Percentiles rank a stretch among this genome's conserved stretches.
Conservation (phyloP, 2,888 invertebrate genomes). For the Heterodera filipjevi region DNA sequence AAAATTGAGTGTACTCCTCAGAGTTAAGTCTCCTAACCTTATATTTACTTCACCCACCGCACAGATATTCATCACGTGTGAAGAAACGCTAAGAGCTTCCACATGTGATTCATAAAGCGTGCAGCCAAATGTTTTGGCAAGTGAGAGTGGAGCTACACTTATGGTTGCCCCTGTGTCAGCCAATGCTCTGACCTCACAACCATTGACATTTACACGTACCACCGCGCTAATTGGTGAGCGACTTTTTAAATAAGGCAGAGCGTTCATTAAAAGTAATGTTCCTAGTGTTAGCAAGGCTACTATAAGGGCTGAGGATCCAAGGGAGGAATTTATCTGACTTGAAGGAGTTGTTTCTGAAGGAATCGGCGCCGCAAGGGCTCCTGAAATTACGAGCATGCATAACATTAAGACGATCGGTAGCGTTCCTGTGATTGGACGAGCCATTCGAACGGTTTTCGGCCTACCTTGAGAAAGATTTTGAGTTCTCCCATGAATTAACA, state of each 20-base stretch:
- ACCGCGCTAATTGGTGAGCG: background rate
- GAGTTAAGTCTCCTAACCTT: background rate
- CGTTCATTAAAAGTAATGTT: background rate
- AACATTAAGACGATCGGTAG: background rate
- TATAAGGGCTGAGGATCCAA: background rate
- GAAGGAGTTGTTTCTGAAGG: background rate
- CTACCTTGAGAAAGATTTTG: background rate
- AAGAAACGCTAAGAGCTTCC: background rate
- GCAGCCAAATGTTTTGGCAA: background rate
- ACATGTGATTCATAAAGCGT: background rate
- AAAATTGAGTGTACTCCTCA: background rate
- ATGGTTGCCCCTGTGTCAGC: slow-evolving; percentile 19
- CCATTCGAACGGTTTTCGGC: background rate
- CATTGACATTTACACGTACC: background rate
- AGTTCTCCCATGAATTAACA: background rate
- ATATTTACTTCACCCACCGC: background rate
- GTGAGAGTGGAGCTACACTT: background rate
- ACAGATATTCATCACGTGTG: background rate
- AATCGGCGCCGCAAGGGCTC: background rate
- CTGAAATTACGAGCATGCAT: background rate
- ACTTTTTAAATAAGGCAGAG: background rate
- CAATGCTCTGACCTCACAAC: background rate
- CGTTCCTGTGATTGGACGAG: background rate
- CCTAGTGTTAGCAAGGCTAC: background rate
- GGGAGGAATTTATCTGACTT: background rate